Evolutionary conservation across 2,888 invertebrate species (phyloP).

Genomic region (Ormyrus nitidulus): DNA sequence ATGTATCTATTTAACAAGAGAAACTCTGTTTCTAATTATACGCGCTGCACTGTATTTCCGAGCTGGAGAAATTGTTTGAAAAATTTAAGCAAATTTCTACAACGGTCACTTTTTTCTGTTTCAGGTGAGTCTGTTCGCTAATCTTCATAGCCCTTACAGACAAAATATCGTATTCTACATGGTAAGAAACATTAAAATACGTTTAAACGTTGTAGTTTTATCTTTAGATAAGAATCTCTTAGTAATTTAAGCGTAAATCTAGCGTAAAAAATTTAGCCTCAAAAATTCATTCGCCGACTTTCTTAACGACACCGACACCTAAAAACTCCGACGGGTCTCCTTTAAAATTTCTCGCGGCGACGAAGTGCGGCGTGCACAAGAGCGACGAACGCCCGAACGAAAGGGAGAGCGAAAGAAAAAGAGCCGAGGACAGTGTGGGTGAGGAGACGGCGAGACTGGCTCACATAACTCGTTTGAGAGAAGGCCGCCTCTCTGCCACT

Average conservation of each 20-base stretch:
- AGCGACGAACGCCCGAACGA: background rate
- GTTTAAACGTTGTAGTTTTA: background rate
- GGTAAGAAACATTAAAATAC: conserved; percentile 44
- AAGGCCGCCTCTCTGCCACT: background rate
- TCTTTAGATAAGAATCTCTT: too few relatives aligned
- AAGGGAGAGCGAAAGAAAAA: conserved; percentile 6
- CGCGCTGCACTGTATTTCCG: background rate
- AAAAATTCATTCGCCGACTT: background rate
- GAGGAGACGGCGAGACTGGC: conserved; percentile 7
- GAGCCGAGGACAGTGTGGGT: conserved; percentile 11
- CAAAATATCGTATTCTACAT: conserved; percentile 52
- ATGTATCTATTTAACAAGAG: background rate
- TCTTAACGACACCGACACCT: background rate
- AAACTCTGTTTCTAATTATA: conserved; percentile 16
- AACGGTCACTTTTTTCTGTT: conserved; percentile 28
- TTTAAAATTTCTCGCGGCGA: background rate
- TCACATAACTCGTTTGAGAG: conserved; percentile 38
- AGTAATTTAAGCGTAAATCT: too few relatives aligned
- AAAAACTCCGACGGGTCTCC: background rate
- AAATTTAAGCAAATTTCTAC: too few relatives aligned
- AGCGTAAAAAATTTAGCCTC: too few relatives aligned
- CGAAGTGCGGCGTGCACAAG: background rate
- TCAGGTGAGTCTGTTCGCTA: conserved; percentile 54
- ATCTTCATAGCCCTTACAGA: conserved; percentile 53
- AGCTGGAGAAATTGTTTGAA: too few relatives aligned